Evolutionary conservation across 2,797 vertebrate species (phyloP), one percentile per base, ranked within the genome.

Genomic region (Loris lydekkerianus): DNA sequence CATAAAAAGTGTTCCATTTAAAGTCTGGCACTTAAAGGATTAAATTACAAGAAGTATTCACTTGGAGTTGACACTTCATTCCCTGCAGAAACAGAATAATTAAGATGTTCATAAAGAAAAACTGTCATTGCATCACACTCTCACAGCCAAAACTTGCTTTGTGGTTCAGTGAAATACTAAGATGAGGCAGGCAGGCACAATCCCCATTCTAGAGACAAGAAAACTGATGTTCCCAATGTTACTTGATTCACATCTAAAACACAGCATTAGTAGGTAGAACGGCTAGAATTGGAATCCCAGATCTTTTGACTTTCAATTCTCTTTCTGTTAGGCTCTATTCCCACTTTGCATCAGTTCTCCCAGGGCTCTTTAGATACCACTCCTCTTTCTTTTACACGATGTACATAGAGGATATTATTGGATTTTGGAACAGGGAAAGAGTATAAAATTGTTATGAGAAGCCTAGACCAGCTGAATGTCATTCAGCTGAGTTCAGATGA

Each of bases 31-130:
- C 65, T 93, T 94, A 97, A 90, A 10, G 7, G 49, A 92, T 95
- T 94, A 89, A 96, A 95, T 86, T 88, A 95, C 43, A 94, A 93
- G 73, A 49, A 86, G 86, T 86, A 94, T 86, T 96, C 81, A 90
- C 69, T 96, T 90, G 43, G 17, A 6, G 60, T 69, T 94, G 84
- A 93, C 21, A 69, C 20, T 63, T 40, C 29, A 73, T 92, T 95
- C 83, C 61, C 90, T 75, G 25, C 27, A 97, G 78, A 97, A 92
- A 65, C 31, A 65, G 61, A 94, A 91, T 94, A 92, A 89, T 37
- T 67, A 85, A 86, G 40, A 76, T 58, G 23, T 73, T 95, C 92
- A 73, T 91, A 84, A 94, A 81, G 34, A 91, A 40, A 76, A 88
- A 34, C 70, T 67, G 17, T 85, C 61, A 65, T 27, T 10, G 43